Evolutionary conservation across 2,888 invertebrate species (phyloP), one percentile per base, ranked within the genome.

Genomic region (Acrobeloides nanus): DNA sequence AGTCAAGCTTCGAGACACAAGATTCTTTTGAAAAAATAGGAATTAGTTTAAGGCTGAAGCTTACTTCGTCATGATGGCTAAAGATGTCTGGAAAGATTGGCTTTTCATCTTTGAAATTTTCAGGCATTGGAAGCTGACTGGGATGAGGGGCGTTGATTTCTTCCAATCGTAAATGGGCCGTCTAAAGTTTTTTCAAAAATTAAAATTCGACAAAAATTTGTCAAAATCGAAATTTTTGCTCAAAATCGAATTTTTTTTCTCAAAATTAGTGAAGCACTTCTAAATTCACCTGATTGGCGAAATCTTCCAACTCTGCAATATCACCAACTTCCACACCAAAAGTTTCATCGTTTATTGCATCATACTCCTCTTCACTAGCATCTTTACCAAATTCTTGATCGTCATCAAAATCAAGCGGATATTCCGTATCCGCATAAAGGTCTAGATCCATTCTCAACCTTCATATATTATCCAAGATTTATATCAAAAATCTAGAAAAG

Each of bases 311-410:
- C 23, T 64, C 66, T 4, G 53, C 53, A n/a, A n/a, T n/a, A 15
- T 51, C 58, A 20, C 49, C 53, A 2, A 38, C 44, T 4, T 50
- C 44, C 21, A 42, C 34, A 2, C 70, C 70, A 31, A 70, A 70
- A 3, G 70, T 70, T 45, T 70, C 70, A n/a, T 70, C 70, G 38
- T 70, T 70, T 24, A 59, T 60, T 2, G 61, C 65, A 53, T 69
- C 67, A 44, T 54, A 54, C 12, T 43, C 41, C 20, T 50, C 48
- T 31, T 58, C 54, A 27, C 49, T 48, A 18, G 51, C 35, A 18
- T 35, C 23, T 15, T 25, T 20, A 15, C 20, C 45, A 12, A 20
- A 15, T 40, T n/a, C 55, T 39, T 29, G 26, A 23, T 45, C 49
- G 23, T 55, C 54, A 17, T 48, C 50, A 34, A 56, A 51, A 27